Evolutionary conservation across 2,888 invertebrate species (phyloP).

Genomic region (Callyntrura guangdongensis): DNA sequence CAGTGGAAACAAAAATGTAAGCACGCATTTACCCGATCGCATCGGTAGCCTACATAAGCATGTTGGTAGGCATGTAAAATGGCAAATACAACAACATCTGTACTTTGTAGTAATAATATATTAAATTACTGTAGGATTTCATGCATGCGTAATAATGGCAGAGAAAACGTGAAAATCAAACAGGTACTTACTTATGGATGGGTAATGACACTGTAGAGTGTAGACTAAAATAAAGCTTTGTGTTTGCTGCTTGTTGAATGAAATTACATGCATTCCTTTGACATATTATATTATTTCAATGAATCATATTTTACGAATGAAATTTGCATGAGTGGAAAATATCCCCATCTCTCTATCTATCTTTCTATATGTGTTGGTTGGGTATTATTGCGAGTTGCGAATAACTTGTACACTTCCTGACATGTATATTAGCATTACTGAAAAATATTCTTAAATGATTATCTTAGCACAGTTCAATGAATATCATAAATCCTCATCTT

Average conservation of each 20-base stretch:
- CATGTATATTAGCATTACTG: not conserved
- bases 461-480: not conserved
- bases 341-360: not conserved
- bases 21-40: too few relatives aligned
- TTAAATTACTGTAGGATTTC: slow-evolving; percentile 13
- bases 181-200: slow-evolving; percentile 32
- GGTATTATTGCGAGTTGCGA: slow-evolving; percentile 1
- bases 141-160: slow-evolving; percentile 38
- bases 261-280: slow-evolving; percentile 46
- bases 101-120: too few relatives aligned
- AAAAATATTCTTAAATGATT: not conserved
- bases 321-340: slow-evolving; percentile 26
- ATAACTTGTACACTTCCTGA: slow-evolving; percentile 20
- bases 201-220: slow-evolving; percentile 24
- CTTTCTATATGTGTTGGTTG: not conserved
- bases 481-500: slow-evolving; percentile 30
- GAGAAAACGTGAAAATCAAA: slow-evolving; percentile 67
- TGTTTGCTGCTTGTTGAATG: not conserved
- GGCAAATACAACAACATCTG: too few relatives aligned
- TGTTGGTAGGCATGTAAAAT: too few relatives aligned
- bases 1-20: not conserved
- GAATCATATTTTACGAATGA: slow-evolving; percentile 58
- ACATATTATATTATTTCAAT: slow-evolving; percentile 57
- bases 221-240: slow-evolving; percentile 48
- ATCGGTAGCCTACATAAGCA: too few relatives aligned